A percentile compares a stretch with the other conserved stretches of the same genome.
phyloP scores from a whole-genome alignment of 1,140 invertebrate genomes.

The Leucophenga varia region DNA sequence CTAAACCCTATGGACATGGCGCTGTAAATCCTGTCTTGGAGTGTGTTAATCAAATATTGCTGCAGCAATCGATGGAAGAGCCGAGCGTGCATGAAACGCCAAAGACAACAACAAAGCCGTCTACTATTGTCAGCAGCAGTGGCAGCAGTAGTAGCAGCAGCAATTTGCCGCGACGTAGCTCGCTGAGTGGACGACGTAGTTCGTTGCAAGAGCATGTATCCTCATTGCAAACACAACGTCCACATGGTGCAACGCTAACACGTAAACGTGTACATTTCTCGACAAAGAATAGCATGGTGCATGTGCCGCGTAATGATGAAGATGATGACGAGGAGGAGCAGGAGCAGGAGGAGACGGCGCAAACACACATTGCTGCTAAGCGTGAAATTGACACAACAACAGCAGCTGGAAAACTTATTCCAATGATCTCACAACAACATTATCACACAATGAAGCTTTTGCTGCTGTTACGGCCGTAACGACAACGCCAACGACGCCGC shows the following conservation, averaged over 20 bases:
- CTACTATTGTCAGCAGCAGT: slow-evolving; percentile 1
- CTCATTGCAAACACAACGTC: slow-evolving; percentile 10
- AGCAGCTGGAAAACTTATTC: slow-evolving; percentile 9
- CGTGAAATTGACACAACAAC: slow-evolving; percentile 7
- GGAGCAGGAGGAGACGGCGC: not conserved
- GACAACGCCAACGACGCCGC: not conserved
- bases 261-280: slow-evolving; percentile 55
- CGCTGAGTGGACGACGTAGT: slow-evolving; percentile 27
- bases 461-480: not conserved
- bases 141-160: slow-evolving; percentile 6
- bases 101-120: not conserved
- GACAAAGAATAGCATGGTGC: slow-evolving; percentile 54
- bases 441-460: slow-evolving; percentile 24
- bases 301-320: slow-evolving; percentile 41
- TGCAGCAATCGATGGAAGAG: slow-evolving; percentile 54
- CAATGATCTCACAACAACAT: slow-evolving; percentile 31
- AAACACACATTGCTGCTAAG: slow-evolving; percentile 4
- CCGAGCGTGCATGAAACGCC: slow-evolving; percentile 17
- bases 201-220: slow-evolving; percentile 8
- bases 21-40: slow-evolving; percentile 69
- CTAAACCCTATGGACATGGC: slow-evolving; percentile 46
- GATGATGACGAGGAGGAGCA: slow-evolving; percentile 20
- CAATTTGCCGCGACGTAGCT: slow-evolving; percentile 26
- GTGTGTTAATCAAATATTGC: slow-evolving; percentile 63
- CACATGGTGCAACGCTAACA: slow-evolving; percentile 13